These are phyloP conservation scores for Drosophila pectinifera DNA, from an alignment of 1,140 invertebrate genomes.

Conservation along the genomic window DNA sequence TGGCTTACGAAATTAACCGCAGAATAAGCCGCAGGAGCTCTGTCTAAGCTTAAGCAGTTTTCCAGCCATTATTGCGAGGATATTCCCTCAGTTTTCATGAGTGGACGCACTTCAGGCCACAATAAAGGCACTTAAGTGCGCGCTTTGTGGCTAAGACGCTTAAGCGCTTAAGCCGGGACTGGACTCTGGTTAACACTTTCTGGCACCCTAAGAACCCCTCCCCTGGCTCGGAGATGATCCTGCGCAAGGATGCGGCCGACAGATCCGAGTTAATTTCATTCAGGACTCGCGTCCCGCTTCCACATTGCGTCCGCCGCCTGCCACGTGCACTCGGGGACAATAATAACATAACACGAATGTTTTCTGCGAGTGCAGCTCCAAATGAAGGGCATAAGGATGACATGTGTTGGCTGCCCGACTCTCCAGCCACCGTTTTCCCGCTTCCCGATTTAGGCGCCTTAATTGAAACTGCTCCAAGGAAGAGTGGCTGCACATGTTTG, in stretches of 20 bases:
- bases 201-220: slow-evolving; percentile 46
- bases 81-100: slow-evolving; percentile 16
- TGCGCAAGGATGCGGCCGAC: slow-evolving; percentile 18
- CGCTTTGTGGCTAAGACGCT: slow-evolving; percentile 59
- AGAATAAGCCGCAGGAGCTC: slow-evolving; percentile 35
- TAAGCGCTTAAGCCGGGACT: slow-evolving; percentile 52
- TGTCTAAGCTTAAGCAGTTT: slow-evolving; percentile 30
- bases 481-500: slow-evolving; percentile 61
- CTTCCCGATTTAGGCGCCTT: background rate
- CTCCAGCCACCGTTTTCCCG: slow-evolving; percentile 7
- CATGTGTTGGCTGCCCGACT: slow-evolving; percentile 50
- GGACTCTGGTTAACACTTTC: slow-evolving; percentile 64
- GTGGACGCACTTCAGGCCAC: slow-evolving; percentile 66
- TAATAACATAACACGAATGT: background rate
- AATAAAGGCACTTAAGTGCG: slow-evolving; percentile 68
- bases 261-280: slow-evolving; percentile 57
- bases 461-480: slow-evolving; percentile 21
- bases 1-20: slow-evolving; percentile 29
- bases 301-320: slow-evolving; percentile 32
- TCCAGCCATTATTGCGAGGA: background rate
- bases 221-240: slow-evolving; percentile 21
- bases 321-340: slow-evolving; percentile 4
- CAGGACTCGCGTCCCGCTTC: slow-evolving; percentile 23
- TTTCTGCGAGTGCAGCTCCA: slow-evolving; percentile 7
- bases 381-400: slow-evolving; percentile 49